These are phyloP conservation scores for Cossypha caffra DNA, from an alignment of 2,797 vertebrate species.

Conservation along the genomic window DNA sequence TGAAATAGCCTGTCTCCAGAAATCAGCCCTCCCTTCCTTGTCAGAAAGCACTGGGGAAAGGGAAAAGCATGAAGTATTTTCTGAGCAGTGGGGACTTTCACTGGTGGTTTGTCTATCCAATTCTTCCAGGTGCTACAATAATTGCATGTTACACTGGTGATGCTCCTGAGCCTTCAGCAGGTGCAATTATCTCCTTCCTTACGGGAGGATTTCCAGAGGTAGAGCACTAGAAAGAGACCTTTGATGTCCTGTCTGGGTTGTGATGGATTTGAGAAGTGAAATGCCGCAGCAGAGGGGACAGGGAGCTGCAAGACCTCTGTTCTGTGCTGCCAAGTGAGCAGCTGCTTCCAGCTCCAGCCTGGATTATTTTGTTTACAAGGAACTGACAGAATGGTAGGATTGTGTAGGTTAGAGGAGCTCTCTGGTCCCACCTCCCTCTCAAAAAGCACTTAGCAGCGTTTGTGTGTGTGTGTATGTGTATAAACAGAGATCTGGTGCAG, in stretches of 20 bases:
- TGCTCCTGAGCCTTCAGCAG: background rate
- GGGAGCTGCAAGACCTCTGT: background rate
- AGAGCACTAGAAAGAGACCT: background rate
- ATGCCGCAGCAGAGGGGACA: background rate
- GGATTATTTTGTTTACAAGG: background rate
- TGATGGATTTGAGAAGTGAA: background rate
- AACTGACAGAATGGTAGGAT: background rate
- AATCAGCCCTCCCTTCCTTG: background rate
- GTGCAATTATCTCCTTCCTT: background rate
- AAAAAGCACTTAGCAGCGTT: background rate
- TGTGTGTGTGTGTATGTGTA: background rate
- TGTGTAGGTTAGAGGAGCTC: slow-evolving; percentile 19
- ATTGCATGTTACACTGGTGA: background rate
- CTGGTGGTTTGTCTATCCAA: background rate
- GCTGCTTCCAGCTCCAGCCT: background rate
- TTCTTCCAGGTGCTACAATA: background rate
- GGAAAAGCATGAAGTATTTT: background rate
- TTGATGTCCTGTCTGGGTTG: background rate
- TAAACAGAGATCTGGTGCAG: background rate
- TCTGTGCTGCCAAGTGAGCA: background rate
- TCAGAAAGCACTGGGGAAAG: background rate
- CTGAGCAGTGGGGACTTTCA: background rate
- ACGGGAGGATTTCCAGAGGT: background rate
- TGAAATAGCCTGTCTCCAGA: background rate
- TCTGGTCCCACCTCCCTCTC: background rate